These are phyloP conservation scores for Nasua narica DNA, from an alignment of 2,797 vertebrate species.

Conservation along the genomic window DNA sequence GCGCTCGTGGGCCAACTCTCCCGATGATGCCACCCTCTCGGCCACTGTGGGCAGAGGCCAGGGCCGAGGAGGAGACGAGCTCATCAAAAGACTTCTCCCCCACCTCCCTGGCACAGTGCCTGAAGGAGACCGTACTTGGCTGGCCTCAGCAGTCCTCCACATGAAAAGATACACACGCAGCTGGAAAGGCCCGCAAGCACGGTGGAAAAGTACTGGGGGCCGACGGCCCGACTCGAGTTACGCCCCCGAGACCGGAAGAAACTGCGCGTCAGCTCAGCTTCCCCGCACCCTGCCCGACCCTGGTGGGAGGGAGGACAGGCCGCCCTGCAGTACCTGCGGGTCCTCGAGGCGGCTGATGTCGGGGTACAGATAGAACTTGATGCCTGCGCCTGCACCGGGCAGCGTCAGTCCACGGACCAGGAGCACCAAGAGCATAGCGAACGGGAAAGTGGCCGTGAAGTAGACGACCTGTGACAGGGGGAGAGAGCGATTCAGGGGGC, in stretches of 20 bases:
- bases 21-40: background rate
- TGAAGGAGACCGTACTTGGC: conserved; percentile 74
- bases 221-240: conserved; percentile 34
- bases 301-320: background rate
- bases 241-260: background rate
- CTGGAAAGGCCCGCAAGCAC: conserved; percentile 67
- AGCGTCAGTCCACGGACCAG: conserved; percentile 96
- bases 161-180: conserved; percentile 70
- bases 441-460: conserved; percentile 97
- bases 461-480: conserved; percentile 91
- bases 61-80: conserved; percentile 7
- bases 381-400: conserved; percentile 94
- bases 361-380: conserved; percentile 99
- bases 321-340: conserved; percentile 88
- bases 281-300: background rate
- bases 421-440: conserved; percentile 96
- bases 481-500: background rate
- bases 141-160: conserved; percentile 78
- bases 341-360: conserved; percentile 93
- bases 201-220: conserved; percentile 62
- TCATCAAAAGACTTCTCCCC: conserved; percentile 71
- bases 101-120: conserved; percentile 77
- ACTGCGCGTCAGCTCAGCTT: rapidly evolving
- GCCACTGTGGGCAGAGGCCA: background rate
- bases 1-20: background rate